Conservation (phyloP, 1,140 invertebrate genomes). For the Dreissena polymorpha region DNA sequence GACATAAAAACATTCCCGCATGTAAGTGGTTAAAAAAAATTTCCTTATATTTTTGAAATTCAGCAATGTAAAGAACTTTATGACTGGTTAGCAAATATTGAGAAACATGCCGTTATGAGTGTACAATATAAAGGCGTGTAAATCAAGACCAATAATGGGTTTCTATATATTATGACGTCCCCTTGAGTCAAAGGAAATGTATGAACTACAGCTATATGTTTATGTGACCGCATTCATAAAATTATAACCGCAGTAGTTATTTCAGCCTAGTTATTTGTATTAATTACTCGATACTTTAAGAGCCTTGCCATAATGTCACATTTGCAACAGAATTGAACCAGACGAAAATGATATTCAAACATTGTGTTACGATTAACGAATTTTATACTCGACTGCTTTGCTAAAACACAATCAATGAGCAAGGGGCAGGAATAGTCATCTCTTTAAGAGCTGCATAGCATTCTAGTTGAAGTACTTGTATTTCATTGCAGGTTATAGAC, state of each 20-base stretch:
- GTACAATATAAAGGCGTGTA: background rate
- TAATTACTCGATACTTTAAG: background rate
- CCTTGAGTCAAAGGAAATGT: too few species aligned
- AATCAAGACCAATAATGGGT: background rate
- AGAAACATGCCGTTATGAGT: background rate
- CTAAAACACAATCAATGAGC: background rate
- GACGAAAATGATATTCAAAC: background rate
- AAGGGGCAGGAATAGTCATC: background rate
- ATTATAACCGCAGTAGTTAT: too few species aligned
- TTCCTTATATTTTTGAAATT: slow-evolving; percentile 3
- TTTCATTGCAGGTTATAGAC: slow-evolving; percentile 19
- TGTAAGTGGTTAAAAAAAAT: background rate
- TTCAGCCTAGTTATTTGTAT: background rate
- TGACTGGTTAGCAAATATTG: background rate
- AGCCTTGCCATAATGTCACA: background rate
- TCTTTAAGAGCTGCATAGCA: background rate
- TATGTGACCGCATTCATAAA: too few species aligned
- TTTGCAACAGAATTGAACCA: background rate
- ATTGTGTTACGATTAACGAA: background rate
- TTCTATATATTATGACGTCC: background rate
- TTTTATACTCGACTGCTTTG: background rate
- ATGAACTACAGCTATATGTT: too few species aligned
- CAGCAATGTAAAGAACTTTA: background rate
- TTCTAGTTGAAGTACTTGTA: background rate
- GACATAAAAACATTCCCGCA: background rate